Evolutionary conservation across 2,797 vertebrate species (phyloP).

Genomic region (Rhinoraja longicauda): DNA sequence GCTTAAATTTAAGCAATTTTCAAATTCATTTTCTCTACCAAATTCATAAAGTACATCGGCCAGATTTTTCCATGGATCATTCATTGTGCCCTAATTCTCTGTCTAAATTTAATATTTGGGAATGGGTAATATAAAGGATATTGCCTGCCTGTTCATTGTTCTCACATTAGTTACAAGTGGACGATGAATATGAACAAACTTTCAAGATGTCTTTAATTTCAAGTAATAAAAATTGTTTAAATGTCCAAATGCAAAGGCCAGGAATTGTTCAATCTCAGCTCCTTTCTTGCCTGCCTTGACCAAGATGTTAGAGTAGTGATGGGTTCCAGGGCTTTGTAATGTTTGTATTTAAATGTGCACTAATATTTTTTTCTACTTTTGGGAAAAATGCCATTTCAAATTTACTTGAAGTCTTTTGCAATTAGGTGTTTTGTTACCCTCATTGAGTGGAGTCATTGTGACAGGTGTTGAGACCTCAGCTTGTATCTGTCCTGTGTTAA

Average conservation of each 20-base stretch:
- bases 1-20: not conserved
- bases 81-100: not conserved
- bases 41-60: not conserved
- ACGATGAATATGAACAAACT: not conserved
- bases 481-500: conserved; percentile 6
- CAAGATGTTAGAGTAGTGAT: not conserved
- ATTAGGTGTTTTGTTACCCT: not conserved
- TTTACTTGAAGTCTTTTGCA: conserved; percentile 5
- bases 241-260: not conserved
- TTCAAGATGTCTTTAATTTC: not conserved
- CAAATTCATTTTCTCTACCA: not conserved
- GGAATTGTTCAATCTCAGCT: not conserved
- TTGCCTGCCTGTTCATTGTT: not conserved
- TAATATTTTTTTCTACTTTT: conserved; percentile 19
- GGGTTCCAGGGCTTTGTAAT: not conserved
- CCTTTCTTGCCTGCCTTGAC: not conserved
- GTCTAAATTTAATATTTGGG: not conserved
- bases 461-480: not conserved
- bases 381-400: not conserved
- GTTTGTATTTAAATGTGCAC: conserved; percentile 14
- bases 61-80: not conserved
- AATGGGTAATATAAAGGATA: not conserved
- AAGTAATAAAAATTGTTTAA: not conserved
- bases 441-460: conserved; percentile 8
- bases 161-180: not conserved